Evolutionary conservation across 2,797 vertebrate species (phyloP).

Genomic region (Acipenser oxyrinchus): DNA sequence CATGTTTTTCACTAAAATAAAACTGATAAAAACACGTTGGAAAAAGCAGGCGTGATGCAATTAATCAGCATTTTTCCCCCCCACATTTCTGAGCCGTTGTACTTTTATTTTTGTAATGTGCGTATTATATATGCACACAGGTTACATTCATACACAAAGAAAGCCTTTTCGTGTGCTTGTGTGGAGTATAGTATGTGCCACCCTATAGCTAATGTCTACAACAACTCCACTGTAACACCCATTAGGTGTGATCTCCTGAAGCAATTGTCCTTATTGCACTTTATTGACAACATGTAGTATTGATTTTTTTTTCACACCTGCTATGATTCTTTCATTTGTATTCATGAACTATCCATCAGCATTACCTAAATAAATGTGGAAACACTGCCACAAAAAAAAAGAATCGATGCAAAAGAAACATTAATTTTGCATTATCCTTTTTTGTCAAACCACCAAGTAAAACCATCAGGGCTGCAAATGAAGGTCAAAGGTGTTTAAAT

Average conservation of each 20-base stretch:
- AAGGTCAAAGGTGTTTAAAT: constrained; percentile 86
- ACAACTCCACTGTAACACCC: constrained; percentile 6
- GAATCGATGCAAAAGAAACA: constrained; percentile 90
- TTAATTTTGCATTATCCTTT: constrained; percentile 97
- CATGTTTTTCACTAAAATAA: constrained; percentile 38
- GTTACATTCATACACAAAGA: background rate
- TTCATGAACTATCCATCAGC: constrained; percentile 89
- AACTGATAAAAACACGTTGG: constrained; percentile 34
- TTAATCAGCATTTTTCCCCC: constrained; percentile 6
- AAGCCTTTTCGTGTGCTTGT: constrained; percentile 5
- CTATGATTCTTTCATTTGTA: constrained; percentile 96
- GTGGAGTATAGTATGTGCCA: background rate
- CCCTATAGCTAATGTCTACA: constrained; percentile 14
- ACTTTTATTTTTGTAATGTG: constrained; percentile 26
- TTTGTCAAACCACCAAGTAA: constrained; percentile 70
- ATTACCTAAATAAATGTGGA: constrained; percentile 88
- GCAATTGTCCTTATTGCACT: constrained; percentile 62
- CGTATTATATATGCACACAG: background rate
- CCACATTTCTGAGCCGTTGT: constrained; percentile 30
- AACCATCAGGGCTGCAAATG: constrained; percentile 63
- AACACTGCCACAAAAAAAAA: constrained; percentile 77
- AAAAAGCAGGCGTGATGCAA: background rate
- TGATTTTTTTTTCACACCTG: constrained; percentile 66
- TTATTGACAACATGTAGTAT: constrained; percentile 64
- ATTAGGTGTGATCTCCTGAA: constrained; percentile 51